These are phyloP conservation scores for Antheraea pernyi DNA, from an alignment of 1,140 invertebrate species.

Conservation along the genomic window DNA sequence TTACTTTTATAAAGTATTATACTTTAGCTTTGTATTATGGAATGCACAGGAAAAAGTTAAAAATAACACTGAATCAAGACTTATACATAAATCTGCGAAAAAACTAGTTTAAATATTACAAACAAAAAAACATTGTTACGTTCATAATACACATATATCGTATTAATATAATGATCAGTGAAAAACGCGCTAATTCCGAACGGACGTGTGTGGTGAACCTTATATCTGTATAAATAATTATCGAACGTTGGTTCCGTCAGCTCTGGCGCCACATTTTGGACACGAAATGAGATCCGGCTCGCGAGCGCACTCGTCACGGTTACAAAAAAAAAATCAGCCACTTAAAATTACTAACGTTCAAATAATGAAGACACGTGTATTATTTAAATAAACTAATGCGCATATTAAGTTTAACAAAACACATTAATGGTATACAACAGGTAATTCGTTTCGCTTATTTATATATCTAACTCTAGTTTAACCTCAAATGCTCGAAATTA, in stretches of 20 bases:
- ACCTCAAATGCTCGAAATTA: too few relatives aligned
- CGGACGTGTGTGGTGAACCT: conserved; percentile 28
- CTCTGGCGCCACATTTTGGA: conserved; percentile 57
- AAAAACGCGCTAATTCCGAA: conserved; percentile 14
- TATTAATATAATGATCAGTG: too few relatives aligned
- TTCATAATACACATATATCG: too few relatives aligned
- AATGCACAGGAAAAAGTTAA: too few relatives aligned
- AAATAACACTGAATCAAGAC: too few relatives aligned
- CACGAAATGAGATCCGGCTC: conserved; percentile 44
- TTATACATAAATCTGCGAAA: too few relatives aligned
- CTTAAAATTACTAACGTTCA: neutral
- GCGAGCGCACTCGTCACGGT: conserved; percentile 10
- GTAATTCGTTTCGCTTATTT: neutral
- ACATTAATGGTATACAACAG: neutral
- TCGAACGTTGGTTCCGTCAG: conserved; percentile 40
- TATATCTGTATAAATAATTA: conserved; percentile 51
- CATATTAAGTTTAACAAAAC: neutral
- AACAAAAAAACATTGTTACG: too few relatives aligned
- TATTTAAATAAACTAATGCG: neutral
- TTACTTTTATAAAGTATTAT: too few relatives aligned
- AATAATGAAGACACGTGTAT: neutral
- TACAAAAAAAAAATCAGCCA: conserved; percentile 3
- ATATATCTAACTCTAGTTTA: too few relatives aligned
- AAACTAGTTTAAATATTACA: too few relatives aligned
- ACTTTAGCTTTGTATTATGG: too few relatives aligned